A percentile compares a stretch with the other conserved stretches of the same genome.
These are phyloP conservation scores for Pelvicachromis taeniatus DNA, from an alignment of 2,113 vertebrate species.

Conservation along the genomic window DNA sequence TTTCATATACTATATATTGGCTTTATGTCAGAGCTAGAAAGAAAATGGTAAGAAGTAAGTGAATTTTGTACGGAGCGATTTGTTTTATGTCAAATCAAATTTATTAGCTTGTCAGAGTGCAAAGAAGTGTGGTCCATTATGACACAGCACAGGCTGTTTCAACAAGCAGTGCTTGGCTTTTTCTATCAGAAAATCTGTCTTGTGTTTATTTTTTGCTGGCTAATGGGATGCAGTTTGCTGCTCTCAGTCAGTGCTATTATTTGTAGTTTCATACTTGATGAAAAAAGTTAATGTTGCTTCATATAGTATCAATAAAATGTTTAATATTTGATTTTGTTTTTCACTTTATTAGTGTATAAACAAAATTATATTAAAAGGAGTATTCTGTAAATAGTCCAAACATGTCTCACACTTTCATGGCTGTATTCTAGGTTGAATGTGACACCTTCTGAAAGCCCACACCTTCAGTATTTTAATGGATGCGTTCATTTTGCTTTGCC, in stretches of 20 bases:
- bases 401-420: not conserved
- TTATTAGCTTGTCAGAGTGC: constrained; percentile 48
- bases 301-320: not conserved
- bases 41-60: not conserved
- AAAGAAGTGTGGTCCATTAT: constrained; percentile 43
- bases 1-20: not conserved
- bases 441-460: not conserved
- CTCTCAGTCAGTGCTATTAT: constrained; percentile 6
- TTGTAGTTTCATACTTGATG: constrained; percentile 29
- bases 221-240: constrained; percentile 27
- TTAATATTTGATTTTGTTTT: not conserved
- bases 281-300: not conserved
- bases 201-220: constrained; percentile 3
- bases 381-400: not conserved
- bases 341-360: not conserved
- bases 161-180: constrained; percentile 20
- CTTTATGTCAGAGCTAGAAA: not conserved
- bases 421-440: not conserved
- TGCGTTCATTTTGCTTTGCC: not conserved
- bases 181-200: not conserved
- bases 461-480: not conserved
- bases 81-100: constrained; percentile 43
- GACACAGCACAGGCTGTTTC: constrained; percentile 15
- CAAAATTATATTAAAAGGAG: not conserved
- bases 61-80: constrained; percentile 25